Base-by-base conservation (phyloP, 2,113 vertebrate genomes). In the Seriola rivoliana region DNA sequence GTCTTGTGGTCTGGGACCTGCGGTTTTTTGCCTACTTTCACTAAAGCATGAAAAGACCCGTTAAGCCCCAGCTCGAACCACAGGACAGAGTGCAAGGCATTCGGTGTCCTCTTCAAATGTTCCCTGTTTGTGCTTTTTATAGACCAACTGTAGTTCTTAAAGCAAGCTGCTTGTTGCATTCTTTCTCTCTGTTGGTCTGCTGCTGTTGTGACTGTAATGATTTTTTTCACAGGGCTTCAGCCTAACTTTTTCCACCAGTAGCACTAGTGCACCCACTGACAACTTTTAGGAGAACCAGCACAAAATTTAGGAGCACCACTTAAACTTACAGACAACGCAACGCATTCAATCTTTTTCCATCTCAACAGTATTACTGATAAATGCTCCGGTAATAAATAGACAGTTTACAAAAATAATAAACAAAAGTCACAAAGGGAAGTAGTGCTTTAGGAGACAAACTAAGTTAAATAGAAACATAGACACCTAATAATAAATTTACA, bases 31-130 rank as follows among this genome's bases (percentile, higher is more conserved):
- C 83, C 83, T 91, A 84, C 75, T 89, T 91, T 93, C 87, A 85
- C 91, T 84, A 86, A 90, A 91, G 90, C 85, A 91, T 91, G 86
- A 89, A 92, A 91, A 91, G 85, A 85, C 68, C 85, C 36, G 83
- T 90, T 90, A 85, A 88, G 88, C 80, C 54, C 57, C 14, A 85
- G 75, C 75, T 66, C 12, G 40, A 89, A 90, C 88, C 89, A 63
- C 90, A 89, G 74, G 75, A 82, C 66, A 52, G 73, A 79, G 80
- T 16, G 63, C 55, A 25, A 60, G 36, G 75, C 38, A 69, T 88
- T 84, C 8, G 0, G 48, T 79, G 75, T 78, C 55, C 79, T 69
- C 10, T 48, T 88, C 77, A 82, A 73, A 88, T 85, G 48, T 67
- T 60, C 5, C 25, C 29, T 70, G 36, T 71, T 70, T 17, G 42